These are phyloP conservation scores for Plectropomus leopardus DNA, from an alignment of 2,113 vertebrate species.

Conservation along the genomic window DNA sequence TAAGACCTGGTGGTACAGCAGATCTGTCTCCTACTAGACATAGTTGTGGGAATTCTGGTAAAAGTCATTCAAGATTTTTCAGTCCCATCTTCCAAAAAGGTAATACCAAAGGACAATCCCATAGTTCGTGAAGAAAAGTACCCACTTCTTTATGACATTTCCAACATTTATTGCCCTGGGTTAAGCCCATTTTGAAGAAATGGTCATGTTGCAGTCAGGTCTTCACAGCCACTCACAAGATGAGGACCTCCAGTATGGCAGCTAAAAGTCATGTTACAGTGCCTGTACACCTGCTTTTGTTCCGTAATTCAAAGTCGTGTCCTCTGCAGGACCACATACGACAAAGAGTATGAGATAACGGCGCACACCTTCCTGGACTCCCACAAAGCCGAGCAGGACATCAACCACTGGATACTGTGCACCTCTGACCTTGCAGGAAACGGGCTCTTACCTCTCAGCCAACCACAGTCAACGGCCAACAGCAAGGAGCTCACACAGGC, in stretches of 20 bases:
- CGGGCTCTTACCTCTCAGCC: conserved; percentile 66
- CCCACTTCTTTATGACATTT: too few species aligned
- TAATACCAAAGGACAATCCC: too few species aligned
- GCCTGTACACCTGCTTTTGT: not conserved
- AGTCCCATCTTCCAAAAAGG: too few species aligned
- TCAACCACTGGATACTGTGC: conserved; percentile 92
- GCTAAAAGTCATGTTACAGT: conserved; percentile 8
- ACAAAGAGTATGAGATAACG: conserved; percentile 90
- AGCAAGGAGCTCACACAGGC: conserved; percentile 11
- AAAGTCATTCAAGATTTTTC: too few species aligned
- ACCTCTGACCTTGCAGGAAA: conserved; percentile 82
- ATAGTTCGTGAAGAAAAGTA: too few species aligned
- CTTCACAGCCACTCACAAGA: not conserved
- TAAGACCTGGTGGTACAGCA: too few species aligned
- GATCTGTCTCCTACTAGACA: too few species aligned
- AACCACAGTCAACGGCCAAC: not conserved
- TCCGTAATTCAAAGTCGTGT: conserved; percentile 43
- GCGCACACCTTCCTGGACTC: conserved; percentile 91
- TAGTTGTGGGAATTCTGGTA: too few species aligned
- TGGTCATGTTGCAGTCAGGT: not conserved
- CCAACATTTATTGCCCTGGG: too few species aligned
- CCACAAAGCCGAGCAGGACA: conserved; percentile 88
- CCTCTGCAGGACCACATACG: conserved; percentile 88
- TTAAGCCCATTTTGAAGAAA: too few species aligned
- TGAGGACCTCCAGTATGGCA: conserved; percentile 7